Conservation (phyloP, 2,113 vertebrate species). For the Morone chrysops region DNA sequence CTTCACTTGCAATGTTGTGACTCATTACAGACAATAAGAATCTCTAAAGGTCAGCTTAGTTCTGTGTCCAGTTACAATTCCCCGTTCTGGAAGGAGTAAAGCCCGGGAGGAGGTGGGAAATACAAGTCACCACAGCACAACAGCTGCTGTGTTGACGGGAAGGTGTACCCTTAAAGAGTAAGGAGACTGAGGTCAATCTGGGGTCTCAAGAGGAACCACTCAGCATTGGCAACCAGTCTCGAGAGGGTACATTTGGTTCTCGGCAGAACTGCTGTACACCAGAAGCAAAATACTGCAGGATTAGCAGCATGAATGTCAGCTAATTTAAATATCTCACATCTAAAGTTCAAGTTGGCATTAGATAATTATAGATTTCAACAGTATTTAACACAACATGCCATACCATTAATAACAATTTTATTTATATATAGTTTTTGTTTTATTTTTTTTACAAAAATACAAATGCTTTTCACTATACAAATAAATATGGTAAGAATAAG, state of each 20-base stretch:
- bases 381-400: conserved; percentile 27
- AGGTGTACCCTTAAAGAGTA: conserved; percentile 35
- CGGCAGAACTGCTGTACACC: neutral
- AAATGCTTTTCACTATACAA: conserved; percentile 81
- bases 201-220: conserved; percentile 40
- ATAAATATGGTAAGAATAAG: conserved; percentile 82
- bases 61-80: conserved; percentile 47
- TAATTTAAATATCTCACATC: conserved; percentile 5
- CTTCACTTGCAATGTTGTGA: conserved; percentile 12
- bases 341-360: neutral
- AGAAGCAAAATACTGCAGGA: conserved; percentile 32
- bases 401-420: conserved; percentile 58
- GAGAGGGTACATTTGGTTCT: neutral
- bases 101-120: neutral
- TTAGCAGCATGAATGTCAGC: conserved; percentile 39
- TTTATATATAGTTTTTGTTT: conserved; percentile 50
- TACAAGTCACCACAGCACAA: neutral
- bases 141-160: conserved; percentile 72
- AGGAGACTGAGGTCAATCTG: conserved; percentile 26
- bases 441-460: conserved; percentile 83
- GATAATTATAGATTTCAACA: neutral
- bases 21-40: conserved; percentile 26
- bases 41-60: conserved; percentile 19
- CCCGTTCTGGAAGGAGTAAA: conserved; percentile 40
- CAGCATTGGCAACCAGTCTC: neutral